Base-by-base conservation (phyloP, 1,140 invertebrate genomes). In the Diorhabda sublineata region DNA sequence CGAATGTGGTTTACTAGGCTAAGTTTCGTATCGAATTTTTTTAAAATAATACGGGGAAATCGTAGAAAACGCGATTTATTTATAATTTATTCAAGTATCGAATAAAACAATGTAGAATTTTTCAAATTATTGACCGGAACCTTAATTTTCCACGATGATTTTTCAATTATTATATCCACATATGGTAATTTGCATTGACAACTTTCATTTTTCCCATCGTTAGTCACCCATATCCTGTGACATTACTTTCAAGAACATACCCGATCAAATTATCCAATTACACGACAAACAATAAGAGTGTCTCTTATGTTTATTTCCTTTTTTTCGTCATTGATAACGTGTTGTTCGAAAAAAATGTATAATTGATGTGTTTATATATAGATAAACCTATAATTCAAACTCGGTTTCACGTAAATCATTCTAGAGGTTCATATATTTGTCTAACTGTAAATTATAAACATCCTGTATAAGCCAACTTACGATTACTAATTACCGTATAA, bases 371-470 rank as follows among this genome's bases (percentile, higher is more conserved):
- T 52, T 8, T 2, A 52, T 8, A 8, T 52, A 4, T 52, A 52
- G 47, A 52, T 52, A n/a, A 8, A 6, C n/a, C 47, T 52, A 52
- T 52, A 52, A 52, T 52, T 52, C 47, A 8, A n/a, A 8, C 47
- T n/a, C 26, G 26, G n/a, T 41, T 41, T 65, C 58, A 58, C 64
- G 52, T 65, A 57, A 65, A 58, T 43, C 8, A 56, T 44, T 65
- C 3, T 56, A 65, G 41, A 65, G 52, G 64, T 65, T 65, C 47
- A 65, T 65, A 58, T 41, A 26, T 26, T 26, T 26, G 26, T 26
- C 26, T 26, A 58, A 56, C 47, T 47, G 9, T 65, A 65, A 65
- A 57, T 65, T 65, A 56, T 57, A n/a, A 52, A 65, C 52, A 65
- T 65, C 64, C 64, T 65, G 64, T 11, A 44, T 11, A 9, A 42